These are phyloP conservation scores for Gyps fulvus DNA, from an alignment of 2,113 vertebrate species.

Conservation along the genomic window DNA sequence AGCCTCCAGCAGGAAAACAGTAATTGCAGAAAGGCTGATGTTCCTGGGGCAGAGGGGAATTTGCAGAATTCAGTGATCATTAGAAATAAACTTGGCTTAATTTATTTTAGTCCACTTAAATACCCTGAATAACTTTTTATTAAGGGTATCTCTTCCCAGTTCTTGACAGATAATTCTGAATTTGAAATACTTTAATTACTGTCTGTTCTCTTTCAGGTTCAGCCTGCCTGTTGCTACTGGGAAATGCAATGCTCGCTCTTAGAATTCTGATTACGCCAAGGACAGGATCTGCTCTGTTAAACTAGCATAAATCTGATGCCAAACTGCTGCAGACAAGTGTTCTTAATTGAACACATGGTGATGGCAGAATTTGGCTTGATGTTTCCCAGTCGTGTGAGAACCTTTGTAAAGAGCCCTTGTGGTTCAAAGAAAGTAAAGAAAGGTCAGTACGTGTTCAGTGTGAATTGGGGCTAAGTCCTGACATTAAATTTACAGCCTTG, in stretches of 20 bases:
- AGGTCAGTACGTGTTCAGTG: background rate
- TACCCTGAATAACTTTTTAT: background rate
- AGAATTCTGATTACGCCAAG: background rate
- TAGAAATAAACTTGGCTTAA: background rate
- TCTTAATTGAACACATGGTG: background rate
- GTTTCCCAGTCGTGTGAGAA: background rate
- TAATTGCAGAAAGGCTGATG: background rate
- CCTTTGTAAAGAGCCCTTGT: background rate
- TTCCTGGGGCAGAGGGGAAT: background rate
- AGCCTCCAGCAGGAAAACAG: background rate
- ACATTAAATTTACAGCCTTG: background rate
- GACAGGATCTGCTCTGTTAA: background rate
- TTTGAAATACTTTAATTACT: background rate
- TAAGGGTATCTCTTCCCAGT: background rate
- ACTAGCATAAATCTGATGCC: background rate
- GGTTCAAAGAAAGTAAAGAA: background rate
- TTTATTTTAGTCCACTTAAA: background rate
- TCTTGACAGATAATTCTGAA: background rate
- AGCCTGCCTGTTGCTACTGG: background rate
- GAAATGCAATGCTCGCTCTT: background rate
- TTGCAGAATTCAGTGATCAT: background rate
- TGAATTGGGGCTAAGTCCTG: fast-evolving
- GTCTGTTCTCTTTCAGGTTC: background rate
- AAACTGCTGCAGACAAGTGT: background rate
- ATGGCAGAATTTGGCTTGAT: background rate